Evolutionary conservation across 2,113 vertebrate genomes (phyloP).

Genomic region (Seriola quinqueradiata): DNA sequence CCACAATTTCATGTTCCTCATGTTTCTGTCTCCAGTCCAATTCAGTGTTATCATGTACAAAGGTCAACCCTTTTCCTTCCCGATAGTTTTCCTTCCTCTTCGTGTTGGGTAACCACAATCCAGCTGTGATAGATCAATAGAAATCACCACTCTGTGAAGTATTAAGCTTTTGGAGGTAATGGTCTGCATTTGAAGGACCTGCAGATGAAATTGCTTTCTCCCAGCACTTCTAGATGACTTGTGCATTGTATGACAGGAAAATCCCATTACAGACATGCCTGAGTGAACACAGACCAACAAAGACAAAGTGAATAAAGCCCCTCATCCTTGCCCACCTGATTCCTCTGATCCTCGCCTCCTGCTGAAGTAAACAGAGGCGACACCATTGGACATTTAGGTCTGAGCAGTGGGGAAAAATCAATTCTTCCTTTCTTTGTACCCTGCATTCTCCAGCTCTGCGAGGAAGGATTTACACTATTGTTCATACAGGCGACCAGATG

Average conservation of each 20-base stretch:
- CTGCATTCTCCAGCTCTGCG: conserved; percentile 1
- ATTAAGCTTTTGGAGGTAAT: conserved; percentile 1
- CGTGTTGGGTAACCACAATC: conserved; percentile 3
- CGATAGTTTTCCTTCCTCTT: neutral
- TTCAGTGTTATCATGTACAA: neutral
- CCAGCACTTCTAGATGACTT: neutral
- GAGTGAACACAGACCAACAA: conserved; percentile 13
- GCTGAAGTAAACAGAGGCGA: neutral
- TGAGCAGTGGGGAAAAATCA: neutral
- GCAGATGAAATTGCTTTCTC: conserved; percentile 6
- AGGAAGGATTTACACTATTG: neutral
- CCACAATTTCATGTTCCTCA: neutral
- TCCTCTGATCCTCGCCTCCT: neutral
- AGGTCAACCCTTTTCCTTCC: conserved; percentile 11
- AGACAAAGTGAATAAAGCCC: neutral
- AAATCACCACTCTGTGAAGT: neutral
- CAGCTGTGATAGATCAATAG: conserved; percentile 35
- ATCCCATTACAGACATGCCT: conserved; percentile 9
- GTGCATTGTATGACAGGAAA: conserved; percentile 8
- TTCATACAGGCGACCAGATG: neutral
- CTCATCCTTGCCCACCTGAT: neutral
- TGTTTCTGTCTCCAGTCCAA: neutral
- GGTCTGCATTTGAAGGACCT: neutral
- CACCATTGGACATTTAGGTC: neutral
- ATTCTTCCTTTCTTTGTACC: neutral